Conservation (phyloP, 1,140 invertebrate genomes). For the Aphis craccivora region DNA sequence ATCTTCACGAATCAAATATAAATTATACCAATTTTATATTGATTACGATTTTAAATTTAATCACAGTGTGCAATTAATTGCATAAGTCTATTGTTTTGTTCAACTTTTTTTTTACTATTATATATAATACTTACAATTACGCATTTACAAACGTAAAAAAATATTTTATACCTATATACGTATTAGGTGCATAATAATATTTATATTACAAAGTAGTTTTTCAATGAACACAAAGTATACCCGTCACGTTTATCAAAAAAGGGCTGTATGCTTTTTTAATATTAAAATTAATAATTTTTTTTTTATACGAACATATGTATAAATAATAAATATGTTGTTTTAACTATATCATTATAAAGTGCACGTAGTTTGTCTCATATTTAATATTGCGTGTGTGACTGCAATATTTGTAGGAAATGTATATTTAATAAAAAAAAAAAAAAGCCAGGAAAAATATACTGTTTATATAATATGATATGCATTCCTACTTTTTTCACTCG, state of each 20-base stretch:
- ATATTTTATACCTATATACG: neutral
- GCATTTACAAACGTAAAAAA: neutral
- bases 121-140: neutral
- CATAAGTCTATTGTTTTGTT: neutral
- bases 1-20: neutral
- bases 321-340: neutral
- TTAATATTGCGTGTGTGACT: neutral
- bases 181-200: no score
- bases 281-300: neutral
- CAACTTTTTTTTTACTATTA: neutral
- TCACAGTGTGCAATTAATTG: neutral
- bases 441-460: neutral
- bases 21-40: neutral
- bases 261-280: neutral
- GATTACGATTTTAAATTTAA: neutral
- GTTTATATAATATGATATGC: no score
- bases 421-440: no score
- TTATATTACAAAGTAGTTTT: neutral
- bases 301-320: neutral
- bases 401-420: neutral
- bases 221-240: neutral
- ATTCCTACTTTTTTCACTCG: no score
- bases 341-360: neutral
- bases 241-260: neutral
- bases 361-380: neutral